phyloP scores from a whole-genome alignment of 2,113 vertebrate species.

The Carollia perspicillata region DNA sequence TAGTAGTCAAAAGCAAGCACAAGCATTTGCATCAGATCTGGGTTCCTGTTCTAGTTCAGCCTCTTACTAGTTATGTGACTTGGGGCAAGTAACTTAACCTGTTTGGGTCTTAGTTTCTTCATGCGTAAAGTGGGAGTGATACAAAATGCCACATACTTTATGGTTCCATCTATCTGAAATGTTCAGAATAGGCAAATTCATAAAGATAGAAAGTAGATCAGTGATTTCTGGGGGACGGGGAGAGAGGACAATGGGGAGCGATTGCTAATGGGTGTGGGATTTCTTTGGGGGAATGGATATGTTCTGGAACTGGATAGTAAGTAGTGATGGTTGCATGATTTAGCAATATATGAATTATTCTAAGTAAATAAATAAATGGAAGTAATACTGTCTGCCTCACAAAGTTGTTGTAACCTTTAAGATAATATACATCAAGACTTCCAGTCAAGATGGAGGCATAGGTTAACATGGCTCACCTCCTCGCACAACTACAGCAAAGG shows the following conservation, averaged over 20 bases:
- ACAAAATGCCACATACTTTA: neutral
- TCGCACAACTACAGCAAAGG: too few species aligned
- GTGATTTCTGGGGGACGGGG: neutral
- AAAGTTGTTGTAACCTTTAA: conserved; percentile 1
- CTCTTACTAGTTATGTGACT: neutral
- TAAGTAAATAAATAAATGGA: neutral
- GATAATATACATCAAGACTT: neutral
- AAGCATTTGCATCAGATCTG: neutral
- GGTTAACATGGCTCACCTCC: too few species aligned
- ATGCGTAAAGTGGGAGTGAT: neutral
- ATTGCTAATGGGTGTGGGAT: neutral
- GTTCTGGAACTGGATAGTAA: neutral
- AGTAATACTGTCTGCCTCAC: neutral
- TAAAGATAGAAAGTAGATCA: neutral
- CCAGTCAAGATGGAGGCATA: too few species aligned
- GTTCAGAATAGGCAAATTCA: neutral
- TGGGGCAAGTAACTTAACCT: neutral
- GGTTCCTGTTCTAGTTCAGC: neutral
- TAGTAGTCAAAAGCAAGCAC: neutral
- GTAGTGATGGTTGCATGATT: neutral
- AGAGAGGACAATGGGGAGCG: neutral
- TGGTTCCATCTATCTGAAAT: neutral
- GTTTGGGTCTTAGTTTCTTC: neutral
- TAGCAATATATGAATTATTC: neutral
- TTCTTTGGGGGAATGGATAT: neutral